These are phyloP conservation scores for Phyllostomus discolor DNA, from an alignment of 2,113 vertebrate species.

Conservation along the genomic window DNA sequence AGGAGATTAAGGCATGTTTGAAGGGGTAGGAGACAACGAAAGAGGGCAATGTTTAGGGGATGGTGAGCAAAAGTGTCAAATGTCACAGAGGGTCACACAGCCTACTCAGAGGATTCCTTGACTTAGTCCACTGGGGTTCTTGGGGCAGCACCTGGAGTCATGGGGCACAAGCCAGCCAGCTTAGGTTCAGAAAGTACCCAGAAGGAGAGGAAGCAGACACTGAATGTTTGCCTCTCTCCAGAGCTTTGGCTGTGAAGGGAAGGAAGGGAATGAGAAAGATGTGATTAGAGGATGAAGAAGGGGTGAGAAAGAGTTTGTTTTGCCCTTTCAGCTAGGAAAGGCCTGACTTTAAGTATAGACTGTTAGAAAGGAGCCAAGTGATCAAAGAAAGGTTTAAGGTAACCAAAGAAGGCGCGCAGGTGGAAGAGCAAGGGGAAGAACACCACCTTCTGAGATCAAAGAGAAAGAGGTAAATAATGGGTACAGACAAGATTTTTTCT, in stretches of 20 bases:
- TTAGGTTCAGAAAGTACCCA: background rate
- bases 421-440: background rate
- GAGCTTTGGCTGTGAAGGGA: background rate
- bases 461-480: background rate
- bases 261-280: background rate
- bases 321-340: background rate
- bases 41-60: background rate
- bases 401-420: background rate
- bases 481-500: background rate
- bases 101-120: background rate
- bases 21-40: background rate
- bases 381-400: background rate
- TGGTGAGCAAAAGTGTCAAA: background rate
- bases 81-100: background rate
- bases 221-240: background rate
- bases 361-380: background rate
- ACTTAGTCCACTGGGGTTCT: background rate
- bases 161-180: background rate
- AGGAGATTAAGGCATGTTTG: background rate
- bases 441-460: background rate
- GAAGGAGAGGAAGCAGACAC: background rate
- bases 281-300: background rate
- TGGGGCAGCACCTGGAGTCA: accelerated
- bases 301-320: background rate
- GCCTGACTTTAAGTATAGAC: background rate